phyloP scores from a whole-genome alignment of 2,113 vertebrate genomes.

The Urocynchramus pylzowi region DNA sequence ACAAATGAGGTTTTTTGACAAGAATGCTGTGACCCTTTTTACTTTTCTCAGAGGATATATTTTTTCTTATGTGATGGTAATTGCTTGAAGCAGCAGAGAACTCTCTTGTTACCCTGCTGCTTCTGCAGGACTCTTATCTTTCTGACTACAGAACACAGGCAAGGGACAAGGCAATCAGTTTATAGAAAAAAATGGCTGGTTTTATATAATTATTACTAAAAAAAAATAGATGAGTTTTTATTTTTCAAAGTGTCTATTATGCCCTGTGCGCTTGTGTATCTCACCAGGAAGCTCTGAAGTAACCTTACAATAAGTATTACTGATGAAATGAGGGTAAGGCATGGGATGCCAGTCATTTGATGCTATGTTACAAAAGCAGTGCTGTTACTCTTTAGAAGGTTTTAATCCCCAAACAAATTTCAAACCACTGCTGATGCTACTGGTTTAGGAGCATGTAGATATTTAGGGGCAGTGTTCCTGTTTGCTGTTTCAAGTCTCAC shows the following conservation, averaged over 20 bases:
- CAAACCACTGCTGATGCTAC: not conserved
- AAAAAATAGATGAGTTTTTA: not conserved
- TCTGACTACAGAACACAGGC: not conserved
- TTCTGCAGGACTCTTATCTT: not conserved
- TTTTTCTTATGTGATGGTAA: not conserved
- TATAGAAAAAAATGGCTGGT: not conserved
- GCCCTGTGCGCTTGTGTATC: not conserved
- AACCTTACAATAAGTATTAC: not conserved
- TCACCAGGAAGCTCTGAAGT: not conserved
- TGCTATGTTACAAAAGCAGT: not conserved
- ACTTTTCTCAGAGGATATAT: not conserved
- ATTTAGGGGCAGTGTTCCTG: not conserved
- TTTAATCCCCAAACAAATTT: not conserved
- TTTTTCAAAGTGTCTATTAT: not conserved
- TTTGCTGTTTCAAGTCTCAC: not conserved
- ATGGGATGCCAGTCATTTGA: not conserved
- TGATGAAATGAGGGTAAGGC: not conserved
- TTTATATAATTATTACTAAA: not conserved
- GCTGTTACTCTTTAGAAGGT: not conserved
- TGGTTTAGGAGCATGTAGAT: not conserved
- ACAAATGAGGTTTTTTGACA: not conserved
- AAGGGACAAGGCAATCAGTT: not conserved
- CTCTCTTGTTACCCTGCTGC: not conserved
- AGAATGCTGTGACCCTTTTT: not conserved
- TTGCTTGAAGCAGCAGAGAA: not conserved